These are phyloP conservation scores for Camponotus floridanus DNA, from an alignment of 1,140 invertebrate genomes.

Conservation along the genomic window DNA sequence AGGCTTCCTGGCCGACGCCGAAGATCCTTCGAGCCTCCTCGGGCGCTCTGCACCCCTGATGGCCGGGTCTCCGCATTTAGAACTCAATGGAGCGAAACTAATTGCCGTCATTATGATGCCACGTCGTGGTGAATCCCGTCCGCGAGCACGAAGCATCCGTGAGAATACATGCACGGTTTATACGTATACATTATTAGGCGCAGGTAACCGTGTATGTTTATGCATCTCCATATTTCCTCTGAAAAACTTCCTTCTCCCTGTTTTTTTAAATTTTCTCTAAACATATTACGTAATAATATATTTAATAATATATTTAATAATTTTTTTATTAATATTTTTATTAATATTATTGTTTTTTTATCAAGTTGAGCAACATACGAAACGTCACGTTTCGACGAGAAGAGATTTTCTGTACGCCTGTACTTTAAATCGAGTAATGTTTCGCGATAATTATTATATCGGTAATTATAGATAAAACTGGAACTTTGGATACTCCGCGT, in stretches of 20 bases:
- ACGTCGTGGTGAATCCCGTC: constrained; percentile 4
- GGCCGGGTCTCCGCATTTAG: constrained; percentile 85
- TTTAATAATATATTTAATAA: no score
- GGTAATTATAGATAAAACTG: background rate
- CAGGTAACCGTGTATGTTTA: no score
- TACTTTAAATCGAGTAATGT: background rate
- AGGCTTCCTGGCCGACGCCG: constrained; percentile 68
- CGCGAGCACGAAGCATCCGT: constrained; percentile 14
- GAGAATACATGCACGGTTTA: background rate
- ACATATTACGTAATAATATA: background rate
- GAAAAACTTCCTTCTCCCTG: background rate
- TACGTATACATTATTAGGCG: no score
- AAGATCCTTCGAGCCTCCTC: constrained; percentile 81
- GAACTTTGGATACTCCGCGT: no score
- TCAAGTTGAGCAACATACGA: background rate
- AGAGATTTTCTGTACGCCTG: background rate
- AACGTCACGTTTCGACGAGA: background rate
- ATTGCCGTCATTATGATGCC: constrained; percentile 77
- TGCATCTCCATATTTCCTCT: background rate
- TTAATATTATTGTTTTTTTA: background rate
- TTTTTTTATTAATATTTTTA: background rate
- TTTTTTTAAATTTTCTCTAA: background rate
- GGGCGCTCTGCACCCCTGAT: constrained; percentile 82
- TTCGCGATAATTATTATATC: constrained; percentile 4
- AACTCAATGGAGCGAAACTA: constrained; percentile 86